Conservation (phyloP, 2,888 invertebrate genomes). For the Plebejus anna region DNA sequence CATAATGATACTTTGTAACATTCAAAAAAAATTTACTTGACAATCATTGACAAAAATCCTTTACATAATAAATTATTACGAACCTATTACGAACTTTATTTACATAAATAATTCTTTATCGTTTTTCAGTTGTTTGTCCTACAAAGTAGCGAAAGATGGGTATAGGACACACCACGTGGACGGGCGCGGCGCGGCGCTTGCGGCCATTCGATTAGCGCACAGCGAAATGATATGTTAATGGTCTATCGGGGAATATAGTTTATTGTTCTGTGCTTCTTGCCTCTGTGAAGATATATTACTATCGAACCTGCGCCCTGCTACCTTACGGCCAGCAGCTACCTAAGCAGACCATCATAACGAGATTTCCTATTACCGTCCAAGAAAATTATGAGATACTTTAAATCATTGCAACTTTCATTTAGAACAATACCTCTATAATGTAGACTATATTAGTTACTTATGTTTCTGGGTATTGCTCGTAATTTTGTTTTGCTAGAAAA, state of each 20-base stretch:
- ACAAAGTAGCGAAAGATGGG: background rate
- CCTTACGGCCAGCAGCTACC: slow-evolving; percentile 24
- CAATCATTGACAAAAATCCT: background rate
- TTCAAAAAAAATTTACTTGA: background rate
- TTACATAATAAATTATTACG: background rate
- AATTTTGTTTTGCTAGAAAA: too few species aligned
- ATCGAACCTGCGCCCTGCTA: slow-evolving; percentile 31
- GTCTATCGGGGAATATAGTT: slow-evolving; percentile 63
- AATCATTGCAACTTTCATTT: background rate
- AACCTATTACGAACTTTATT: background rate
- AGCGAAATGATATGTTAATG: slow-evolving; percentile 68
- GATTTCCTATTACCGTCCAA: background rate
- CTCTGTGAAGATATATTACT: slow-evolving; percentile 32
- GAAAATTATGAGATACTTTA: slow-evolving; percentile 13
- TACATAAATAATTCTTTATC: background rate
- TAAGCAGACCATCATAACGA: background rate
- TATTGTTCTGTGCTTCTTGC: slow-evolving; percentile 53
- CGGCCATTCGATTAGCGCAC: slow-evolving; percentile 62
- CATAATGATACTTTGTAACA: background rate
- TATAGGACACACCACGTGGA: slow-evolving; percentile 19
- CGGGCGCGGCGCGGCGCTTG: slow-evolving; percentile 42
- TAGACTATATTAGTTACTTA: background rate
- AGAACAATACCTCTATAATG: background rate
- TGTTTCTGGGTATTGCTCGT: too few species aligned
- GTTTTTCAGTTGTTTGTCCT: slow-evolving; percentile 6